Conservation (phyloP, 2,113 vertebrate species). For the Psilopsiagon aymara region DNA sequence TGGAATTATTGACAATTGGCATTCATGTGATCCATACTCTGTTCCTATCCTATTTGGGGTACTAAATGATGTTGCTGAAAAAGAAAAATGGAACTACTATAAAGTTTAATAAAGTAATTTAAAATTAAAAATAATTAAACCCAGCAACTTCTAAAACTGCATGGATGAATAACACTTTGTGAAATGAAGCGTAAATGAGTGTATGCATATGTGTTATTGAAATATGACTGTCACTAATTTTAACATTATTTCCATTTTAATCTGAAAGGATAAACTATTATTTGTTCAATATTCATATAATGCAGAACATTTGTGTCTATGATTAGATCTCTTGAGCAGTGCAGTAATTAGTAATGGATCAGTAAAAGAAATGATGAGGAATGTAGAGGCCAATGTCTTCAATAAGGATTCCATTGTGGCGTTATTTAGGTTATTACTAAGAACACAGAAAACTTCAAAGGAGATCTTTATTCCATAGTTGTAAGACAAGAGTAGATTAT, state of each 20-base stretch:
- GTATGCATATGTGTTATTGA: not conserved
- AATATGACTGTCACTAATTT: not conserved
- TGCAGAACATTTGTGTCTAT: not conserved
- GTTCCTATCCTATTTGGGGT: not conserved
- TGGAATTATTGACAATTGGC: not conserved
- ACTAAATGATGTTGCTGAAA: not conserved
- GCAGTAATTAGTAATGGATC: slow-evolving; percentile 11
- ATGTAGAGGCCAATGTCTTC: not conserved
- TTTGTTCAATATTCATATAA: not conserved
- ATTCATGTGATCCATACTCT: not conserved
- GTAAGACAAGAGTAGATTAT: not conserved
- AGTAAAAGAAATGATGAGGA: not conserved
- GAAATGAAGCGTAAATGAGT: not conserved
- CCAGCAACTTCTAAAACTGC: not conserved
- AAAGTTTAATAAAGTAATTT: not conserved
- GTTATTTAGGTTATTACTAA: not conserved
- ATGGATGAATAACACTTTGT: not conserved
- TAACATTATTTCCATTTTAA: not conserved
- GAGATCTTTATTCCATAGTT: not conserved
- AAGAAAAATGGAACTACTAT: not conserved
- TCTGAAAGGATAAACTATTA: not conserved
- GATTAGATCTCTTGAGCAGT: not conserved
- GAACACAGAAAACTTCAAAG: slow-evolving; percentile 28
- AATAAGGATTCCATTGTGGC: not conserved
- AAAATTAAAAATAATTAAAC: not conserved